These are phyloP conservation scores for Etheostoma cragini DNA, from an alignment of 2,113 vertebrate genomes.

Conservation along the genomic window DNA sequence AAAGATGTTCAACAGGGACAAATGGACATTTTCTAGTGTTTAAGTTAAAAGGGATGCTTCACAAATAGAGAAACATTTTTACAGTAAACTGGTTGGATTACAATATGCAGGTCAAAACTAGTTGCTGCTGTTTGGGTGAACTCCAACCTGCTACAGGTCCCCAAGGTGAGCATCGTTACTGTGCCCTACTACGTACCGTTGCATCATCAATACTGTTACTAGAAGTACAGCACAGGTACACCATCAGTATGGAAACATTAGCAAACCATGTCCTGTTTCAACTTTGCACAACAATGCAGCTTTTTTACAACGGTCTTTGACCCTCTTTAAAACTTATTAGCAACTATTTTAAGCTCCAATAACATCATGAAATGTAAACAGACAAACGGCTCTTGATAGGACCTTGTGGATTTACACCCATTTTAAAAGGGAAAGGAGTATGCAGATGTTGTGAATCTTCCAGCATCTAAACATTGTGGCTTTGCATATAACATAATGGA, in stretches of 20 bases:
- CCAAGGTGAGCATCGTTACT: background rate
- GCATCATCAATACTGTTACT: background rate
- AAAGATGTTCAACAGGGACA: background rate
- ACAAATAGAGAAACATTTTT: background rate
- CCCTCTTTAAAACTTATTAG: slow-evolving; percentile 3
- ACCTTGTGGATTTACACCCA: slow-evolving; percentile 10
- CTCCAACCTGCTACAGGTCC: background rate
- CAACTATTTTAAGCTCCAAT: background rate
- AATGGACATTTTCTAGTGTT: background rate
- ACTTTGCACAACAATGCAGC: slow-evolving; percentile 9
- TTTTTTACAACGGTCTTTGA: background rate
- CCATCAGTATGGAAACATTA: background rate
- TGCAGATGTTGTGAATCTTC: slow-evolving; percentile 8
- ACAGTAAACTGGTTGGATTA: background rate
- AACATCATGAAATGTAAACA: slow-evolving; percentile 2
- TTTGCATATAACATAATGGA: slow-evolving; percentile 9
- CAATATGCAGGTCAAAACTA: background rate
- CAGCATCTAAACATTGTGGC: slow-evolving; percentile 19
- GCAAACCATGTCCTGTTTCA: background rate
- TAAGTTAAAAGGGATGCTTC: background rate
- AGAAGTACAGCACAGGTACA: background rate
- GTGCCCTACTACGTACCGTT: background rate
- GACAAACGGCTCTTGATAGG: background rate
- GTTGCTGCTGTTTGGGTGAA: background rate
- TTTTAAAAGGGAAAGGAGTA: slow-evolving; percentile 13